These are phyloP conservation scores for Drosophila teissieri DNA, from an alignment of 1,140 invertebrate species.

Conservation along the genomic window DNA sequence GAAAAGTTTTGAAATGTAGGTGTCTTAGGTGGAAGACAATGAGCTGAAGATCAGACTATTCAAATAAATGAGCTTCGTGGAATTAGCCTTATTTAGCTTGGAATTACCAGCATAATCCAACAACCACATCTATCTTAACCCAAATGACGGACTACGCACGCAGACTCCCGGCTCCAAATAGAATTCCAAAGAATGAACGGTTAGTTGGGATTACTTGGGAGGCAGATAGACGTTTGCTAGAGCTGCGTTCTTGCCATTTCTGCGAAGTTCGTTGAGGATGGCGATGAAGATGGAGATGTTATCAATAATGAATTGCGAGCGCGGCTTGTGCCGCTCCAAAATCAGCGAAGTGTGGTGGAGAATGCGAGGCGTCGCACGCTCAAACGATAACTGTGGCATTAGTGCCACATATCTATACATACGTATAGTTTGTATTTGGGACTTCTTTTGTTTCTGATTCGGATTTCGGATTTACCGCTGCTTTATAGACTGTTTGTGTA, in stretches of 20 bases:
- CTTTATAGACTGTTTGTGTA: conserved; percentile 1
- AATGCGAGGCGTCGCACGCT: conserved; percentile 39
- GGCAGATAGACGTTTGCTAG: conserved; percentile 2
- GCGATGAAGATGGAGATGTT: conserved; percentile 42
- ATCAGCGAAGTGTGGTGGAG: conserved; percentile 62
- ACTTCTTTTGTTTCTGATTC: conserved; percentile 13
- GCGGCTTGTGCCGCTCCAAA: conserved; percentile 42
- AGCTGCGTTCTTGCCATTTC: conserved; percentile 30
- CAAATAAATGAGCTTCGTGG: not conserved
- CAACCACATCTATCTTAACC: conserved; percentile 43
- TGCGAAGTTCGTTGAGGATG: not conserved
- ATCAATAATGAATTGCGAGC: conserved; percentile 66
- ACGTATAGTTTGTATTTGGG: not conserved
- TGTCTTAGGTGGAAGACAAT: not conserved
- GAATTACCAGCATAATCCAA: conserved; percentile 4
- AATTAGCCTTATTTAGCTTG: not conserved
- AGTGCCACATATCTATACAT: conserved; percentile 4
- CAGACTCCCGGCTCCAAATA: conserved; percentile 17
- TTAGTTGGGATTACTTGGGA: conserved; percentile 42
- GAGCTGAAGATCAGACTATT: not conserved
- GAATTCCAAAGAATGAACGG: conserved; percentile 49
- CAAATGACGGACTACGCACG: conserved; percentile 54
- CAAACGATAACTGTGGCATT: conserved; percentile 29
- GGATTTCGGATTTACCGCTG: conserved; percentile 9
- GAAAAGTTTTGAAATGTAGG: not conserved